Evolutionary conservation across 2,888 invertebrate species (phyloP).

Genomic region (Emmelina monodactyla): DNA sequence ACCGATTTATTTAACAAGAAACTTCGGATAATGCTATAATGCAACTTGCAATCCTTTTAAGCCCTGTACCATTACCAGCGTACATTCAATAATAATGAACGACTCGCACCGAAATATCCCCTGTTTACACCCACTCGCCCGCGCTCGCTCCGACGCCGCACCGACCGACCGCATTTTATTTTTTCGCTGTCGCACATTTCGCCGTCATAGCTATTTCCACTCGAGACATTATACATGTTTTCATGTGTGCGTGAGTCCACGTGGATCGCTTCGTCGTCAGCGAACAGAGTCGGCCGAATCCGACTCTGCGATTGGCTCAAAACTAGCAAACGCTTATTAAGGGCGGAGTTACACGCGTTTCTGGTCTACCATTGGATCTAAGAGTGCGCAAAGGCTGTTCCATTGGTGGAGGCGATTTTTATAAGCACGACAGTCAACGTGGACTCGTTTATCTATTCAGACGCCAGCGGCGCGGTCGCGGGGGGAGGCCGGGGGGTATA

Average conservation of each 20-base stretch:
- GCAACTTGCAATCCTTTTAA: neutral
- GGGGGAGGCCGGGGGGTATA: slow-evolving; percentile 64
- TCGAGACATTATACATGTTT: slow-evolving; percentile 61
- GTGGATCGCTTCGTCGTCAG: slow-evolving; percentile 58
- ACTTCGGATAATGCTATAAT: no score
- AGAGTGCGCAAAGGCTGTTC: slow-evolving; percentile 22
- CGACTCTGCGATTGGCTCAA: slow-evolving; percentile 32
- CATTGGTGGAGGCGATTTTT: slow-evolving; percentile 60
- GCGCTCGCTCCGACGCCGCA: slow-evolving; percentile 30
- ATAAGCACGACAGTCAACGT: slow-evolving; percentile 64
- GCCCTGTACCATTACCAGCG: slow-evolving; percentile 48
- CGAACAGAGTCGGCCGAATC: slow-evolving; percentile 45
- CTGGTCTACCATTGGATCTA: slow-evolving; percentile 31
- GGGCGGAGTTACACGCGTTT: slow-evolving; percentile 62
- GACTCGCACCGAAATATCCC: slow-evolving; percentile 63
- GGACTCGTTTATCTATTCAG: slow-evolving; percentile 69
- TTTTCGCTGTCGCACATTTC: slow-evolving; percentile 68
- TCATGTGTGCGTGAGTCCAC: slow-evolving; percentile 57
- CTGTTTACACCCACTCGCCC: slow-evolving; percentile 66
- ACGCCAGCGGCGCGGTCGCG: slow-evolving; percentile 67
- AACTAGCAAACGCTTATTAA: slow-evolving; percentile 62
- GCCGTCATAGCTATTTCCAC: slow-evolving; percentile 68
- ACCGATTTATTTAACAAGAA: no score
- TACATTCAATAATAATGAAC: slow-evolving; percentile 65
- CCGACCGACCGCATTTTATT: slow-evolving; percentile 67